These are phyloP conservation scores for Virgularia gustaviana DNA, from an alignment of 92 coral and sea anemone genomes.

Conservation along the genomic window DNA sequence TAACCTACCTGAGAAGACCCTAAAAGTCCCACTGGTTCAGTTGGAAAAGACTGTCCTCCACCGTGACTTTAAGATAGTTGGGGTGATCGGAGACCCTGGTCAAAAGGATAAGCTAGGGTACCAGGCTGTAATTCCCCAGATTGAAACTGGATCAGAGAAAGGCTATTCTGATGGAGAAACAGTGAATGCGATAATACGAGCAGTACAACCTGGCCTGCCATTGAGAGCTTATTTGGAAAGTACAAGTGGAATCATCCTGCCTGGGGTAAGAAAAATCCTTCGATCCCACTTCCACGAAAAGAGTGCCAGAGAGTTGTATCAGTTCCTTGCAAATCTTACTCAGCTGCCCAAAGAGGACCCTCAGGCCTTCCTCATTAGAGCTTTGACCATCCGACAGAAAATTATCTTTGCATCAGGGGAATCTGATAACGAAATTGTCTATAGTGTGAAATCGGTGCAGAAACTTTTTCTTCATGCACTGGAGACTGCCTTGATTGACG, in stretches of 20 bases:
- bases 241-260: constrained; percentile 38
- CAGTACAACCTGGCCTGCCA: constrained; percentile 58
- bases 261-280: constrained; percentile 43
- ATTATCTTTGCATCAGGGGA: constrained; percentile 48
- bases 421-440: constrained; percentile 45
- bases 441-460: constrained; percentile 53
- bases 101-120: constrained; percentile 53
- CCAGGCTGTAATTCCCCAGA: constrained; percentile 55
- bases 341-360: constrained; percentile 54
- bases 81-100: constrained; percentile 54
- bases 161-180: constrained; percentile 48
- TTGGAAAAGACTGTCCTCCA: constrained; percentile 41
- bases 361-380: constrained; percentile 54
- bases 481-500: constrained; percentile 61
- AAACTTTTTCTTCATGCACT: constrained; percentile 59
- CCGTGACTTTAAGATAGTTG: constrained; percentile 50
- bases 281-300: constrained; percentile 56
- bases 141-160: constrained; percentile 48
- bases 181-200: constrained; percentile 48
- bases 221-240: constrained; percentile 56
- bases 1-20: background rate
- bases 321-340: constrained; percentile 44
- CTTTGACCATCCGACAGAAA: constrained; percentile 54
- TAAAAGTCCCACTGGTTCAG: constrained; percentile 31
- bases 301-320: constrained; percentile 55